Percentiles rank a stretch among this genome's conserved stretches.
These are phyloP conservation scores for Dryoscopus gambensis DNA, from an alignment of 2,113 vertebrate genomes.

Conservation along the genomic window DNA sequence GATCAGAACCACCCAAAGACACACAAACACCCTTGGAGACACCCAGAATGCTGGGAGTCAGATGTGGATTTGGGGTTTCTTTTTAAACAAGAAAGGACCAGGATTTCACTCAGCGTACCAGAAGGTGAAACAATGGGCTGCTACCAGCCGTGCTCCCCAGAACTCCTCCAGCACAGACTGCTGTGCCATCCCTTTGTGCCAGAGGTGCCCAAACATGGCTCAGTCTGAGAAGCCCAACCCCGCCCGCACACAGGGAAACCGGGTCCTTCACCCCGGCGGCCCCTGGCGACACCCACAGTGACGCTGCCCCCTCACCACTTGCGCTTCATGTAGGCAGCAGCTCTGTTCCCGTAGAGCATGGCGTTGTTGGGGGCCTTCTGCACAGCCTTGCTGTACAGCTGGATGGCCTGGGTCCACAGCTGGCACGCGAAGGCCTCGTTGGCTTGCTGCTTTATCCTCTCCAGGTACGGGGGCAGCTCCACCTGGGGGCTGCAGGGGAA, in stretches of 20 bases:
- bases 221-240: neutral
- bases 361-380: slow-evolving; percentile 86
- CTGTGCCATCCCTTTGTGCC: neutral
- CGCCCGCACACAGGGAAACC: fast-evolving
- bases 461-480: slow-evolving; percentile 89
- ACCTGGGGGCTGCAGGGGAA: slow-evolving; percentile 72
- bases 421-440: slow-evolving; percentile 96
- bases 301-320: slow-evolving; percentile 82
- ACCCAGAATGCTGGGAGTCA: neutral
- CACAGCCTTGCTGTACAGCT: slow-evolving; percentile 95
- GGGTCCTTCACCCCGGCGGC: neutral
- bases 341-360: slow-evolving; percentile 96
- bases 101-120: neutral
- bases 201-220: neutral
- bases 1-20: neutral
- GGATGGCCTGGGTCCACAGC: slow-evolving; percentile 98
- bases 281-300: neutral
- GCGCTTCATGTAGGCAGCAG: slow-evolving; percentile 98
- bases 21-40: neutral
- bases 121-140: neutral
- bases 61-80: neutral
- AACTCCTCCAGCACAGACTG: neutral
- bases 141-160: neutral
- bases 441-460: slow-evolving; percentile 93
- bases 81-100: neutral